phyloP scores from a whole-genome alignment of 2,797 vertebrate species.

The Myotis daubentonii region DNA sequence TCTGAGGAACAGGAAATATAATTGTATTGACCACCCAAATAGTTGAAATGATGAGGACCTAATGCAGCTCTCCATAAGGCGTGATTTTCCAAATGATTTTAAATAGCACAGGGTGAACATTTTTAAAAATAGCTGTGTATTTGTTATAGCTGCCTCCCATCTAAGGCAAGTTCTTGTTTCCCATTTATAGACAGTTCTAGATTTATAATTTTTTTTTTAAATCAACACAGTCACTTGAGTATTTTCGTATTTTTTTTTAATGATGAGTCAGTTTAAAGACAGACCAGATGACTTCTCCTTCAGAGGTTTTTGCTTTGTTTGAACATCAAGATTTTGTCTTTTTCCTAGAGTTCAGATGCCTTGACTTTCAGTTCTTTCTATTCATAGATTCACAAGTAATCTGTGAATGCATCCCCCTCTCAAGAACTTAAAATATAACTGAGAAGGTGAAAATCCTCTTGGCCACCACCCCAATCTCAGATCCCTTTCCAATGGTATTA shows the following conservation, averaged over 20 bases:
- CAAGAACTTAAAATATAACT: neutral
- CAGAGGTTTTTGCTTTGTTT: neutral
- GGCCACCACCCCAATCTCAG: neutral
- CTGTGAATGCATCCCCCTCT: neutral
- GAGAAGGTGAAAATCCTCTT: neutral
- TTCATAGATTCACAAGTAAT: neutral
- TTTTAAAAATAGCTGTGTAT: neutral
- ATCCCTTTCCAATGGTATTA: neutral
- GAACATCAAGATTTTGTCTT: neutral
- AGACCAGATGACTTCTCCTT: neutral
- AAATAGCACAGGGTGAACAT: neutral
- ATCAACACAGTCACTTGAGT: neutral
- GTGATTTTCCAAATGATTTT: neutral
- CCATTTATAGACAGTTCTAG: neutral
- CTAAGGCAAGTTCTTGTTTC: neutral
- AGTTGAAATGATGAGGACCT: neutral
- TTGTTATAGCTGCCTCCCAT: neutral
- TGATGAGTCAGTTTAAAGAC: neutral
- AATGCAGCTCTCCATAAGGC: neutral
- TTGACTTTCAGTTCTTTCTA: neutral
- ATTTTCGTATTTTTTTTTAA: neutral
- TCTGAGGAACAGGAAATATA: neutral
- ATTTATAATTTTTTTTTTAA: neutral
- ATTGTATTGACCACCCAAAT: neutral
- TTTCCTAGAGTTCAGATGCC: neutral